These are phyloP conservation scores for Drosophila melanosoma DNA, from an alignment of 2,888 invertebrate species.

Conservation along the genomic window DNA sequence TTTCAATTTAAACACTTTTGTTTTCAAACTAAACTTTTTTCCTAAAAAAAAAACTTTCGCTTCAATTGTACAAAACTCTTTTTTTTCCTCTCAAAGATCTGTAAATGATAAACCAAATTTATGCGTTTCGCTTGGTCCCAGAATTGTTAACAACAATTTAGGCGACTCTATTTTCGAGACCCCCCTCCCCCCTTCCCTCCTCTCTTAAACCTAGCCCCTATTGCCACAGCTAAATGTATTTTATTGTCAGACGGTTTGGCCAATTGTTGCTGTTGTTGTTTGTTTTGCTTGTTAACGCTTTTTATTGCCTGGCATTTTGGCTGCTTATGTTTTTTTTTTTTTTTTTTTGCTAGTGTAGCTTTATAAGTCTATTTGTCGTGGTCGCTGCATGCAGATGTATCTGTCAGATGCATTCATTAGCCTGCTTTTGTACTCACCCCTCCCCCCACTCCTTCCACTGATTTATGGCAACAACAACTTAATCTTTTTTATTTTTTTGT, in stretches of 20 bases:
- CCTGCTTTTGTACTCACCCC: slow-evolving; percentile 57
- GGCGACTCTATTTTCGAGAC: slow-evolving; percentile 33
- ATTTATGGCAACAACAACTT: slow-evolving; percentile 69
- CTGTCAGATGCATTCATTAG: slow-evolving; percentile 78
- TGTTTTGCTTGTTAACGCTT: slow-evolving; percentile 76
- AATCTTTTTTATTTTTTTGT: slow-evolving; percentile 56
- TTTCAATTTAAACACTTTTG: background rate
- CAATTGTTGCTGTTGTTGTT: slow-evolving; percentile 54
- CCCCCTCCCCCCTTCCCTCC: background rate
- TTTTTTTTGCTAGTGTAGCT: slow-evolving; percentile 44
- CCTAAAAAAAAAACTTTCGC: background rate
- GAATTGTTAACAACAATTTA: slow-evolving; percentile 75
- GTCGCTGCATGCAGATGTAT: slow-evolving; percentile 73
- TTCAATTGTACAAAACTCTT: background rate
- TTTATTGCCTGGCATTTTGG: slow-evolving; percentile 68
- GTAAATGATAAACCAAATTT: slow-evolving; percentile 33
- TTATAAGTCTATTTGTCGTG: slow-evolving; percentile 77
- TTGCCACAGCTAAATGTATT: slow-evolving; percentile 56
- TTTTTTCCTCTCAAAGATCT: background rate
- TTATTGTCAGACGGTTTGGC: slow-evolving; percentile 67
- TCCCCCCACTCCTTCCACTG: slow-evolving; percentile 36
- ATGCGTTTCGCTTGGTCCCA: slow-evolving; percentile 53
- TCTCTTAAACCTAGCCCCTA: background rate
- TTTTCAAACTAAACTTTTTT: background rate
- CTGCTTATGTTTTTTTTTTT: background rate